Conservation (phyloP, 2,797 vertebrate genomes). For the Cuniculus paca region DNA sequence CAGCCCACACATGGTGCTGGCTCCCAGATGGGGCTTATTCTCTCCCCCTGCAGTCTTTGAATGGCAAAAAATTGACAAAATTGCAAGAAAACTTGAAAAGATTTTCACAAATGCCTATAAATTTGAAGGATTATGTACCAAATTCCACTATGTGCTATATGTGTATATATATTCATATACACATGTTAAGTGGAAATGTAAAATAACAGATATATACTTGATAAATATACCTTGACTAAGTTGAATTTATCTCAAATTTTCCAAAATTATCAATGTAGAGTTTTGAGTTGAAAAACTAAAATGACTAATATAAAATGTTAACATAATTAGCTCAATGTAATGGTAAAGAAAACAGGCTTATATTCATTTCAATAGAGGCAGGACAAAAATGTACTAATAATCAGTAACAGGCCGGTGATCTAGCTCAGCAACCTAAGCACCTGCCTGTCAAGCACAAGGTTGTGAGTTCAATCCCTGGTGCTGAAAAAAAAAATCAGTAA, state of each 20-base stretch:
- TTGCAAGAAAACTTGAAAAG: not conserved
- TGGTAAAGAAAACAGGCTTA: not conserved
- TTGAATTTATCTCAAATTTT: not conserved
- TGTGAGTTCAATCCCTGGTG: too few species aligned
- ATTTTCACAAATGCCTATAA: not conserved
- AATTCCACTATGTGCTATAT: not conserved
- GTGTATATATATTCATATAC: not conserved
- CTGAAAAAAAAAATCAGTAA: too few species aligned
- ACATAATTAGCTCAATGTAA: not conserved
- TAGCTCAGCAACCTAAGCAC: too few species aligned
- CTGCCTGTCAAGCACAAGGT: too few species aligned
- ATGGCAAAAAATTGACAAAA: conserved; percentile 57
- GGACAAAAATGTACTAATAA: not conserved
- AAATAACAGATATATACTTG: not conserved
- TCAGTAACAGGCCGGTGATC: too few species aligned
- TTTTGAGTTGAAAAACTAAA: not conserved
- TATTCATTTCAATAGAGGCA: not conserved
- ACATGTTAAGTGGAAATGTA: not conserved
- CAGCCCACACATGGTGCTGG: too few species aligned
- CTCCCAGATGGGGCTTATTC: too few species aligned
- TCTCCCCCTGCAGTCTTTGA: too few species aligned
- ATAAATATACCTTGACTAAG: not conserved
- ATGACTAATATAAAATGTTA: not conserved
- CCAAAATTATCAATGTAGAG: not conserved
- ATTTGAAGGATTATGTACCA: not conserved